Conservation (phyloP, 2,888 invertebrate species). For the Allygus modestus region DNA sequence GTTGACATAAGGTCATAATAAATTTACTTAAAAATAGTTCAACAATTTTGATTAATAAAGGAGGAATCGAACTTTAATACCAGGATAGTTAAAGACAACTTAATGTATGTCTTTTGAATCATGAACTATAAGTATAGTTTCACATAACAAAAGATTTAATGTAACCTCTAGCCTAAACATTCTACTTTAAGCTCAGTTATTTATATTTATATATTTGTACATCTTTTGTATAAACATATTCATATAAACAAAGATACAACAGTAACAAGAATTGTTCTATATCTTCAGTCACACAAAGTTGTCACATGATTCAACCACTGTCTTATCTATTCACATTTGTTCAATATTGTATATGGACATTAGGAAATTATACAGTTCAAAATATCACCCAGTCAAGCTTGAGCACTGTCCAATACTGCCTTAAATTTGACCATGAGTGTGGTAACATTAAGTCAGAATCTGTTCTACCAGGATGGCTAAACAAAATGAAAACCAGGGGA, state of each 20-base stretch:
- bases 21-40: no score
- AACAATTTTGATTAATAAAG: no score
- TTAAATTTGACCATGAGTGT: background rate
- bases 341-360: constrained; percentile 35
- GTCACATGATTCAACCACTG: constrained; percentile 40
- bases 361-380: constrained; percentile 32
- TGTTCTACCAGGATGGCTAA: background rate
- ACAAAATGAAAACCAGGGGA: no score
- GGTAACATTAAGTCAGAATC: background rate
- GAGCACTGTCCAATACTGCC: constrained; percentile 20
- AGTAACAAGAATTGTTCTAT: constrained; percentile 49
- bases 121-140: constrained; percentile 5
- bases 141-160: constrained; percentile 8
- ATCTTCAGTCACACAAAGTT: constrained; percentile 4
- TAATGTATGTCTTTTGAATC: constrained; percentile 2
- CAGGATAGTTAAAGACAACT: background rate
- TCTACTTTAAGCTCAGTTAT: constrained; percentile 57
- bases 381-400: constrained; percentile 38
- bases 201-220: constrained; percentile 58
- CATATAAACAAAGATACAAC: constrained; percentile 53
- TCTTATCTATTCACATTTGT: constrained; percentile 17
- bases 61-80: no score
- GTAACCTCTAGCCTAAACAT: constrained; percentile 47
- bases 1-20: no score
- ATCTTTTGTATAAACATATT: constrained; percentile 61